Evolutionary conservation across 2,888 invertebrate species (phyloP), one percentile per base, ranked within the genome.

Genomic region (Xestia ashworthii): DNA sequence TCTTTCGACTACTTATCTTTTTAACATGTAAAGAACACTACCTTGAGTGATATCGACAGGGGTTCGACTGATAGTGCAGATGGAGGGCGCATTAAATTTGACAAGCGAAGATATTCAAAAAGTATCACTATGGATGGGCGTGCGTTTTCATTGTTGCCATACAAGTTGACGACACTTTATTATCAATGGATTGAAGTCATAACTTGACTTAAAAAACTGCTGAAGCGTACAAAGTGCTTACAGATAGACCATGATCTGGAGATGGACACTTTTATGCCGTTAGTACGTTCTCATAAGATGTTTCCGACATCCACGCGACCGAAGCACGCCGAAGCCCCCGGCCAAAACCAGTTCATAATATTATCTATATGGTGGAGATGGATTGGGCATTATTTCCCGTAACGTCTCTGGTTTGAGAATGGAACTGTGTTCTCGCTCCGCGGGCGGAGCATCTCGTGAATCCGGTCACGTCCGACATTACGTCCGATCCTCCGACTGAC

Each of bases 31-130:
- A 86, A 85, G 87, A 85, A 78, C 73, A 87, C 80, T 78, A 80
- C 72, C 75, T 84, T 87, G 82, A 88, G 82, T 87, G 87, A 90
- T 90, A 85, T 82, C 81, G 91, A 89, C 88, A 89, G 92, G 92
- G 92, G 91, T 87, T 90, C 89, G 84, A 87, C 89, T 88, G 92
- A 90, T 92, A 92, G 89, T 86, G 88, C 78, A 88, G 92, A 93
- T 91, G 89, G 86, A 91, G 91, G 93, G 93, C 89, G 90, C 89
- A 91, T 90, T 92, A 93, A 92, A 94, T 91, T 94, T 93, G 93
- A 94, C 93, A 92, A 90, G 92, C 84, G 89, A 81, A 88, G 92
- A 92, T 94, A 95, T 94, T 94, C 94, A 94, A 92, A 94, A 90
- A 89, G 90, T 82, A 88, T 88, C 84, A 78, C 87, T 83, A 46